Percentiles rank a stretch among this genome's conserved stretches.
Evolutionary conservation across 2,888 invertebrate genomes (phyloP).

Genomic region (Glyphotaelius pellucidus): DNA sequence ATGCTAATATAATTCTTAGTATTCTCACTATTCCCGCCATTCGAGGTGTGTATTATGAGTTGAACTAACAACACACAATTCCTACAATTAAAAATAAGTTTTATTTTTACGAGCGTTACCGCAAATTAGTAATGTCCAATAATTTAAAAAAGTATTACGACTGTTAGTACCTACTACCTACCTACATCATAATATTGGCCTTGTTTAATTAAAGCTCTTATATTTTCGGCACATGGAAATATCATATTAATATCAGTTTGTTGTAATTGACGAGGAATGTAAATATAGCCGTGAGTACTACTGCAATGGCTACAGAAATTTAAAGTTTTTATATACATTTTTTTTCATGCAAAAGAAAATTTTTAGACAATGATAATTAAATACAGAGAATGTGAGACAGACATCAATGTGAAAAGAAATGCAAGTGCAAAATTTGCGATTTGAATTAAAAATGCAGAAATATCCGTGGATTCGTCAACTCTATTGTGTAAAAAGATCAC

Average conservation of each 20-base stretch:
- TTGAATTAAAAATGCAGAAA: too few relatives aligned
- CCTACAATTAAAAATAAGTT: background rate
- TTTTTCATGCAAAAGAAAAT: too few relatives aligned
- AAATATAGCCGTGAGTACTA: background rate
- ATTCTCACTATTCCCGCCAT: background rate
- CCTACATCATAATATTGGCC: background rate
- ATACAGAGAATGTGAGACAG: too few relatives aligned
- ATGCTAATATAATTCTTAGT: background rate
- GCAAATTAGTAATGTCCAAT: background rate
- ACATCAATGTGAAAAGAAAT: too few relatives aligned
- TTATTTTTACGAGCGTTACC: background rate
- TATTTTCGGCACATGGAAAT: background rate
- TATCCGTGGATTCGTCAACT: too few relatives aligned
- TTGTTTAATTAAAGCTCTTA: too few relatives aligned
- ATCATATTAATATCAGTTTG: background rate
- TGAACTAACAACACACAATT: background rate
- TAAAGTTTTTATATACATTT: background rate
- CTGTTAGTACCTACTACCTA: background rate
- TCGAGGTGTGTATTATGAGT: too few relatives aligned
- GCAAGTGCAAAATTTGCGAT: too few relatives aligned
- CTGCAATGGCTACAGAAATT: background rate
- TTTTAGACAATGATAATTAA: too few relatives aligned
- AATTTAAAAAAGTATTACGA: background rate
- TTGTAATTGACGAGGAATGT: background rate
- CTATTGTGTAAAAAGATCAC: too few relatives aligned